A percentile compares a stretch with the other conserved stretches of the same genome.
Evolutionary conservation across 2,113 vertebrate species (phyloP).

Genomic region (Tupaia tana): DNA sequence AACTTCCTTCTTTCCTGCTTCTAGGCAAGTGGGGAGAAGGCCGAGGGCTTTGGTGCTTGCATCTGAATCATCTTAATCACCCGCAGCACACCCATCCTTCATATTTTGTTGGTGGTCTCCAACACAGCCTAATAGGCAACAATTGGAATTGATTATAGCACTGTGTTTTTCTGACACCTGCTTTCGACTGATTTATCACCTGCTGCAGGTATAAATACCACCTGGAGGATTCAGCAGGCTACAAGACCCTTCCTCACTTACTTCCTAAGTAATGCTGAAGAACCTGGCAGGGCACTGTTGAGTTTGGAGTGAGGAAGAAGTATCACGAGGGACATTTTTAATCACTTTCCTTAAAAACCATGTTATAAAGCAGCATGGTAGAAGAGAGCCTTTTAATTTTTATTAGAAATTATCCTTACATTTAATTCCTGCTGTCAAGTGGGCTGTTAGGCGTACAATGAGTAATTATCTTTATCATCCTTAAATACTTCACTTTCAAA

Average conservation of each 20-base stretch:
- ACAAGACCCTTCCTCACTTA: neutral
- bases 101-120: neutral
- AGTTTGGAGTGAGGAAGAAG: neutral
- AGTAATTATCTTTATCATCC: constrained; percentile 70
- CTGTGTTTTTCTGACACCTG: constrained; percentile 5
- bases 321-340: neutral
- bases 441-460: constrained; percentile 42
- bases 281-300: neutral
- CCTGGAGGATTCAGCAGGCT: neutral
- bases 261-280: neutral
- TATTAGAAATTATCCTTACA: constrained; percentile 69
- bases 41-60: neutral
- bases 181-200: neutral
- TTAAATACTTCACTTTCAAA: constrained; percentile 71
- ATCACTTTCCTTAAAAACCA: neutral
- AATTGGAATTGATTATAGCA: neutral
- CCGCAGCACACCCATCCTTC: neutral
- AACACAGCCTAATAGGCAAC: neutral
- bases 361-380: neutral
- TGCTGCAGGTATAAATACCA: neutral
- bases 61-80: neutral
- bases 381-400: constrained; percentile 58
- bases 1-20: neutral
- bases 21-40: neutral
- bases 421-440: constrained; percentile 69